Evolutionary conservation across 2,888 invertebrate species (phyloP).

Genomic region (Cheilosia grossa): DNA sequence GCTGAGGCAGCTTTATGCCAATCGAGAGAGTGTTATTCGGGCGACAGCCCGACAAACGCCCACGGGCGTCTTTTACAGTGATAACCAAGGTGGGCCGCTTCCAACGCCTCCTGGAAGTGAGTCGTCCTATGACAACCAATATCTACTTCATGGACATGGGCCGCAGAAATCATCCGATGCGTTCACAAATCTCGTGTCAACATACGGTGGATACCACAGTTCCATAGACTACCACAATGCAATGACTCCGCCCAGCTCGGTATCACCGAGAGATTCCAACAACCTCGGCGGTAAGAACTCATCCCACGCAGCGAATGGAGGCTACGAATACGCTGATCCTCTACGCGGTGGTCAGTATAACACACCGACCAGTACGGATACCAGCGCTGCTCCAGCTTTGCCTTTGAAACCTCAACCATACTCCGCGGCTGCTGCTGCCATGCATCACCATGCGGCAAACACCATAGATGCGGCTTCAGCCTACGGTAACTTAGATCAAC

Average conservation of each 20-base stretch:
- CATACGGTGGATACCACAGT: slow-evolving; percentile 86
- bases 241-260: slow-evolving; percentile 98
- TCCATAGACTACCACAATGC: slow-evolving; percentile 94
- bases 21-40: slow-evolving; percentile 96
- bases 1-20: slow-evolving; percentile 94
- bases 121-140: slow-evolving; percentile 87
- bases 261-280: slow-evolving; percentile 94
- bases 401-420: slow-evolving; percentile 96
- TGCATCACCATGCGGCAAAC: slow-evolving; percentile 84
- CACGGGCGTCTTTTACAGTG: slow-evolving; percentile 82
- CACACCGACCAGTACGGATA: slow-evolving; percentile 83
- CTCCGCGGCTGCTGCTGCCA: slow-evolving; percentile 88
- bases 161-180: slow-evolving; percentile 85
- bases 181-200: slow-evolving; percentile 85
- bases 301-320: slow-evolving; percentile 81
- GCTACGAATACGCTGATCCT: slow-evolving; percentile 87
- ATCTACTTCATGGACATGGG: slow-evolving; percentile 84
- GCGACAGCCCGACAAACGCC: slow-evolving; percentile 87
- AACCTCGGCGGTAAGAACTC: slow-evolving; percentile 83
- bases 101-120: slow-evolving; percentile 96
- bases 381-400: slow-evolving; percentile 87
- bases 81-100: slow-evolving; percentile 88
- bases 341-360: slow-evolving; percentile 83
- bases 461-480: slow-evolving; percentile 87
- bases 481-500: slow-evolving; percentile 87